These are phyloP conservation scores for Zoanthus solanderi DNA, from an alignment of 92 coral and sea anemone genomes.

Conservation along the genomic window DNA sequence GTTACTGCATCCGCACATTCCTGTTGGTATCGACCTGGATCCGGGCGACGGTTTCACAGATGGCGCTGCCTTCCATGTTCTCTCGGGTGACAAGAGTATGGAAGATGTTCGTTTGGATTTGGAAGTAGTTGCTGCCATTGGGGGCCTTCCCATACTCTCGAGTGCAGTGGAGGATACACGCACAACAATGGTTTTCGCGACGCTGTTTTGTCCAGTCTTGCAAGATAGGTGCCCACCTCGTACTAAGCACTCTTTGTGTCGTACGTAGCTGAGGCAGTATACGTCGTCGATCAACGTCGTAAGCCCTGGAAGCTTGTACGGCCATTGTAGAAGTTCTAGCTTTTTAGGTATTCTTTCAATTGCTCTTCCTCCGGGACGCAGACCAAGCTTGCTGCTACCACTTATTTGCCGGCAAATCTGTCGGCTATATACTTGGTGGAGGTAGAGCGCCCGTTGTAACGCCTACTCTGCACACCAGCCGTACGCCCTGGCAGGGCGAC, in stretches of 20 bases:
- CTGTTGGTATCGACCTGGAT: slow-evolving; percentile 23
- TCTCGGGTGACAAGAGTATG: slow-evolving; percentile 30
- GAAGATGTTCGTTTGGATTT: slow-evolving; percentile 7
- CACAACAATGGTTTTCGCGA: slow-evolving; percentile 20
- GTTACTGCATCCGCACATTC: not conserved
- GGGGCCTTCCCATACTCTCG: slow-evolving; percentile 16
- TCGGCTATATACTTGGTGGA: too few species aligned
- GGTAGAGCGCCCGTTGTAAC: too few species aligned
- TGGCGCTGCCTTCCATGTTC: slow-evolving; percentile 18
- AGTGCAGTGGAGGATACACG: slow-evolving; percentile 25
- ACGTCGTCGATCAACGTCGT: slow-evolving; percentile 5
- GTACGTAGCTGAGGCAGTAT: slow-evolving; percentile 24
- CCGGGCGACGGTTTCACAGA: slow-evolving; percentile 18
- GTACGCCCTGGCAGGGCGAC: too few species aligned
- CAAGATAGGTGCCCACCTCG: not conserved
- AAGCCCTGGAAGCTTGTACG: too few species aligned
- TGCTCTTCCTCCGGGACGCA: too few species aligned
- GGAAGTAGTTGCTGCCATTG: not conserved
- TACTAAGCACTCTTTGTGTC: not conserved
- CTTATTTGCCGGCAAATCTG: too few species aligned
- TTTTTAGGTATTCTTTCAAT: too few species aligned
- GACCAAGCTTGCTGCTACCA: too few species aligned
- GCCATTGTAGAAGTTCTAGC: too few species aligned
- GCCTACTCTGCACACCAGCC: too few species aligned
- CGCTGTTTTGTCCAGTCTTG: slow-evolving; percentile 34